Base-by-base conservation (phyloP, 1,140 invertebrate species). In the Drosophila bocki region DNA sequence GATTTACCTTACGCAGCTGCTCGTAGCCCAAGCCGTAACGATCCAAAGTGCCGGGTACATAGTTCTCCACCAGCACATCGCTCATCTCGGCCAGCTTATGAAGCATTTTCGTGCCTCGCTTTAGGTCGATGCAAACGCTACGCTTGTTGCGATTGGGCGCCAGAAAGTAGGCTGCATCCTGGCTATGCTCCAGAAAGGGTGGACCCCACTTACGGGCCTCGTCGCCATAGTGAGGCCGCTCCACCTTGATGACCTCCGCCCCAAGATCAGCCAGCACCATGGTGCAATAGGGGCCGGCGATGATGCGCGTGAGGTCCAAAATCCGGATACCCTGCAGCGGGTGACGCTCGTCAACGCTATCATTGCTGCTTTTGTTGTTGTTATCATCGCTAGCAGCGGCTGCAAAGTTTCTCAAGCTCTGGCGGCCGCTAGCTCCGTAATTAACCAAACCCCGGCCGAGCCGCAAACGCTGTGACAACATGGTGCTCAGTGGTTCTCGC, bases 21-120 rank as follows among this genome's bases (percentile, higher is more conserved):
- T 97, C 93, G 93, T 98, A 99, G 26, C 96, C 97, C 51, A 99
- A 92, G 7, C 95, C 95, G 54, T 97, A 94, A 62, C 95, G 93
- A 29, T 95, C 94, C 69, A 99, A 92, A 83, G 98, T 98, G 1
- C 98, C 98, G 15, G 98, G 98, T 1, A 99, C 93, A 93, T 96
- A 99, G 93, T 99, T 99, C 93, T 99, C 98, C 12, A 99, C 94
- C 1, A 99, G 87, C 26, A 99, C 95, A 94, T 99, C 98, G 93
- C 96, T 96, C 75, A 96, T 95, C 54, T 93, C 93, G 12, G 95
- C 96, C 44, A 98, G 93, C 48, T 97, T 94, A 76, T 95, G 94
- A 13, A 99, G 93, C 29, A 99, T 93, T 44, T 96, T 91, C 80
- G 93, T 94, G 2, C 98, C 98, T 91, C 94, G 93, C 90, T 98